These are phyloP conservation scores for Lanius collurio DNA, from an alignment of 2,113 vertebrate species.

Conservation along the genomic window DNA sequence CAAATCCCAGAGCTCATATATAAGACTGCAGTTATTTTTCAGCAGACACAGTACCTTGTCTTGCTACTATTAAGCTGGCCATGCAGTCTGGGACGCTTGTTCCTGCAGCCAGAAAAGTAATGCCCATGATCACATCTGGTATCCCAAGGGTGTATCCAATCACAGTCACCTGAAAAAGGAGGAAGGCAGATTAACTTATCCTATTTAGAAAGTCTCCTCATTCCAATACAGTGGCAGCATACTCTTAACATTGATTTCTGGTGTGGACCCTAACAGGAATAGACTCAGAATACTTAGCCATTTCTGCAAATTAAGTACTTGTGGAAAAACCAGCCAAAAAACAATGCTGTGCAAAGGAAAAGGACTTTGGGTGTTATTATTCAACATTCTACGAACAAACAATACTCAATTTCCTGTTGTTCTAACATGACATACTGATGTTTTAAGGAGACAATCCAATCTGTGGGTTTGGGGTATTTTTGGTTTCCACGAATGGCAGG, in stretches of 20 bases:
- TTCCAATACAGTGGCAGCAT: not conserved
- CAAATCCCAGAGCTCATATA: not conserved
- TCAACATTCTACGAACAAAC: not conserved
- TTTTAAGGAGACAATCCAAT: not conserved
- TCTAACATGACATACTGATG: not conserved
- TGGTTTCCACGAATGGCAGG: not conserved
- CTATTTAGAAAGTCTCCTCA: not conserved
- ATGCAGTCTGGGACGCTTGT: constrained; percentile 98
- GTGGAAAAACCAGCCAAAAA: not conserved
- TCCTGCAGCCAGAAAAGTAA: constrained; percentile 97
- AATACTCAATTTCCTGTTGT: not conserved
- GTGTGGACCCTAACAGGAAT: not conserved
- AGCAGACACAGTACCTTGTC: constrained; percentile 84
- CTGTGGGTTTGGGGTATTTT: not conserved
- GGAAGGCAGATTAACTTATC: not conserved
- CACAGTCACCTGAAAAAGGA: constrained; percentile 86
- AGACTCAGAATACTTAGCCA: not conserved
- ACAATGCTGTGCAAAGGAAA: not conserved
- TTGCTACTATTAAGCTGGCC: constrained; percentile 95
- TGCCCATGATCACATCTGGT: constrained; percentile 98
- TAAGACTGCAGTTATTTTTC: not conserved
- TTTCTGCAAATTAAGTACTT: not conserved
- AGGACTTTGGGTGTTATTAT: not conserved
- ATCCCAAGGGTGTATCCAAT: constrained; percentile 96
- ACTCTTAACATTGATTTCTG: not conserved